These are phyloP conservation scores for Takifugu rubripes DNA, from an alignment of 2,797 vertebrate species.

Conservation along the genomic window DNA sequence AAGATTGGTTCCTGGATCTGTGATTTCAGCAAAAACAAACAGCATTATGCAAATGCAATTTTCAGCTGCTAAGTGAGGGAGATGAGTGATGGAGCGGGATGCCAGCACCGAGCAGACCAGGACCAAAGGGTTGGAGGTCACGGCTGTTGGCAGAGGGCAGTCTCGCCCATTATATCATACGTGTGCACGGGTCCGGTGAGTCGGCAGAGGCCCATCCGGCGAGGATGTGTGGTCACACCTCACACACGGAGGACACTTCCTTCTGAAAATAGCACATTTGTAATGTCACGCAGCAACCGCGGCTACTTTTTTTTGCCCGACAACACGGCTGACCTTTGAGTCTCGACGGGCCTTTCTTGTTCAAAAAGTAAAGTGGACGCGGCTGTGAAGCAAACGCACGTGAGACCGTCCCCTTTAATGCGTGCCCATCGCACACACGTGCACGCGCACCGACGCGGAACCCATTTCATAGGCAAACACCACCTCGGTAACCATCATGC, in stretches of 20 bases:
- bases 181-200: constrained; percentile 60
- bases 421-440: constrained; percentile 5
- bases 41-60: constrained; percentile 56
- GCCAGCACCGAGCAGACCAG: constrained; percentile 24
- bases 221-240: constrained; percentile 66
- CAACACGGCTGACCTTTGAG: constrained; percentile 75
- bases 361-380: constrained; percentile 3
- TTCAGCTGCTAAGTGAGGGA: constrained; percentile 42
- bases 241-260: constrained; percentile 62
- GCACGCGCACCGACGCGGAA: constrained; percentile 1
- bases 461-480: constrained; percentile 3
- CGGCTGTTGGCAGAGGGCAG: neutral
- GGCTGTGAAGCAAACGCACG: constrained; percentile 14
- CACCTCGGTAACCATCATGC: constrained; percentile 20
- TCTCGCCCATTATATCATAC: constrained; percentile 56
- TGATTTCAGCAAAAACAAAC: constrained; percentile 61
- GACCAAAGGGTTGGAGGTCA: constrained; percentile 7
- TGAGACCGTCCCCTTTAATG: neutral
- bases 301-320: constrained; percentile 63
- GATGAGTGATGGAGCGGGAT: constrained; percentile 46
- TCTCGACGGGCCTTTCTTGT: constrained; percentile 24
- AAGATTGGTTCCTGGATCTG: constrained; percentile 48
- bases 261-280: constrained; percentile 71
- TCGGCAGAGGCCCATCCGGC: constrained; percentile 56
- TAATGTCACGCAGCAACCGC: constrained; percentile 71